A percentile compares a stretch with the other conserved stretches of the same genome.
These are phyloP conservation scores for Heliconius cydno DNA, from an alignment of 2,888 invertebrate genomes.

Conservation along the genomic window DNA sequence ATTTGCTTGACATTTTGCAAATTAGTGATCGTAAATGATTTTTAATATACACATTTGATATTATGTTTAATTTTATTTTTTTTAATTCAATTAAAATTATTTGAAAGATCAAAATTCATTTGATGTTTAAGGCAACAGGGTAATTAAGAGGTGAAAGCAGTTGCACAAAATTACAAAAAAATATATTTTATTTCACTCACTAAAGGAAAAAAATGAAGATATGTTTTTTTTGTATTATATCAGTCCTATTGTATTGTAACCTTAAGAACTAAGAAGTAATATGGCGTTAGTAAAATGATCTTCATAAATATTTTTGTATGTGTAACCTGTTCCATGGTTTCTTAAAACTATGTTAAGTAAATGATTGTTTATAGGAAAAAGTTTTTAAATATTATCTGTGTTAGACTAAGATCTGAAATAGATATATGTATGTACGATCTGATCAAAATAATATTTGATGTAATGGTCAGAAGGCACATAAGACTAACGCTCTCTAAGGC, in stretches of 20 bases:
- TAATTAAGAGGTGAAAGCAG: constrained; percentile 36
- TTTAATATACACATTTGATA: background rate
- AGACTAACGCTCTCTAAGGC: background rate
- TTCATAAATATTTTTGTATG: constrained; percentile 30
- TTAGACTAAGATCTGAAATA: constrained; percentile 9
- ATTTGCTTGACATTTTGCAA: constrained; percentile 63
- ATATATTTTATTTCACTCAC: background rate
- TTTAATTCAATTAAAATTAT: constrained; percentile 29
- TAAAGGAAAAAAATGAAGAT: background rate
- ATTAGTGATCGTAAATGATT: constrained; percentile 52
- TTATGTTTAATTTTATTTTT: constrained; percentile 46
- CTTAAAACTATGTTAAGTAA: constrained; percentile 2
- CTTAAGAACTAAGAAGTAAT: background rate
- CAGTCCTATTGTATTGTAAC: background rate
- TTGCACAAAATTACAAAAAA: constrained; percentile 31
- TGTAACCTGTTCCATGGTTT: background rate
- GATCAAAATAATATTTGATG: constrained; percentile 11
- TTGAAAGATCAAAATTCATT: constrained; percentile 14
- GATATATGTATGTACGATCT: constrained; percentile 1
- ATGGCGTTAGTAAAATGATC: constrained; percentile 21
- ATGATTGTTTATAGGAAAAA: background rate
- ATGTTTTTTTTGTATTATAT: background rate
- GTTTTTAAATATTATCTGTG: background rate
- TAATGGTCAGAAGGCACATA: background rate
- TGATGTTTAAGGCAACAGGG: constrained; percentile 47